phyloP scores from a whole-genome alignment of 2,113 vertebrate species.

The Phrynosoma platyrhinos region DNA sequence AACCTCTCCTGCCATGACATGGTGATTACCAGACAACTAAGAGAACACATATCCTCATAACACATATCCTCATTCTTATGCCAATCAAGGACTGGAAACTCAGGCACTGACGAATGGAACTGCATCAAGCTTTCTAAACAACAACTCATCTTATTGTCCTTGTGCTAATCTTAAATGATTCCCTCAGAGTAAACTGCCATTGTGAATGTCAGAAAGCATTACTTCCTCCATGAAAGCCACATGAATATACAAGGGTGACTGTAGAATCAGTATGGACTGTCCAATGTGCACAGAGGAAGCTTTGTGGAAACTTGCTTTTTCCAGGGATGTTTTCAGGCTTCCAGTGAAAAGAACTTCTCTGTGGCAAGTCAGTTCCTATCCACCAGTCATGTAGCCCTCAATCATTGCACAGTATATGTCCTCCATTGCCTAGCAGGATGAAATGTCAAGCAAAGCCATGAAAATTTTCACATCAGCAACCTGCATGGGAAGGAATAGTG shows the following conservation, averaged over 20 bases:
- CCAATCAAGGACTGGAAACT: not conserved
- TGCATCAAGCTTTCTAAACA: not conserved
- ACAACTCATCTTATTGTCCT: not conserved
- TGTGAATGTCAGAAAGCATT: not conserved
- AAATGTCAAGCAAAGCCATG: not conserved
- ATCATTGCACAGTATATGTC: not conserved
- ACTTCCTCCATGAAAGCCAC: not conserved
- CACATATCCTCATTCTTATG: not conserved
- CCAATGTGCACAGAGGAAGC: not conserved
- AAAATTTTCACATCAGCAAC: not conserved
- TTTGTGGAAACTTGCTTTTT: not conserved
- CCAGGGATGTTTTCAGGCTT: not conserved
- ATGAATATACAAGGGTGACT: not conserved
- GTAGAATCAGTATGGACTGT: not conserved
- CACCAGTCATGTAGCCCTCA: too few relatives aligned
- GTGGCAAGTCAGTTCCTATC: not conserved
- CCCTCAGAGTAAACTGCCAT: not conserved
- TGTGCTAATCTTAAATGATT: not conserved
- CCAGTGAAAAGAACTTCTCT: not conserved
- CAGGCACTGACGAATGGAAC: not conserved
- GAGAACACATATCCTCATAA: not conserved
- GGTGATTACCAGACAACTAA: slow-evolving; percentile 1
- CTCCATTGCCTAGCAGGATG: not conserved
- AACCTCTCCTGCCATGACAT: slow-evolving; percentile 7
- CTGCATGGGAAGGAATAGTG: not conserved